These are phyloP conservation scores for Hephaestus fuliginosus DNA, from an alignment of 2,797 vertebrate species.

Conservation along the genomic window DNA sequence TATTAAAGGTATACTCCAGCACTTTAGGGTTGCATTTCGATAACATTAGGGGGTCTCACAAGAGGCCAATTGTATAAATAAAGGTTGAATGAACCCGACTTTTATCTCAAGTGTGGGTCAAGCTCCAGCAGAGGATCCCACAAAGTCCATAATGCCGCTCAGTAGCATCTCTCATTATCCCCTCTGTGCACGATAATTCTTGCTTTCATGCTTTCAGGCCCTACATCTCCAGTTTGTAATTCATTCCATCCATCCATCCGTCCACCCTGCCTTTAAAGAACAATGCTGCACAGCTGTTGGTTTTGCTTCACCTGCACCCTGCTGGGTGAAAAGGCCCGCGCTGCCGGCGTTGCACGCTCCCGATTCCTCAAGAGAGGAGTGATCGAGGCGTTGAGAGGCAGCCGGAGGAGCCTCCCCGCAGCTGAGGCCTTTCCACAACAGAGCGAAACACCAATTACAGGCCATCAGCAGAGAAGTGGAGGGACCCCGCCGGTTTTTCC, in stretches of 20 bases:
- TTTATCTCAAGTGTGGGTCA: background rate
- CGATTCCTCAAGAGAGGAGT: slow-evolving; percentile 43
- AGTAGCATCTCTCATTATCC: background rate
- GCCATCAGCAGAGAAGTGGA: slow-evolving; percentile 56
- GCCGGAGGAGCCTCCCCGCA: slow-evolving; percentile 51
- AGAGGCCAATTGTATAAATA: background rate
- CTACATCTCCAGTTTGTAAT: background rate
- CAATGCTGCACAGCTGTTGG: background rate
- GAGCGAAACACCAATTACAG: slow-evolving; percentile 69
- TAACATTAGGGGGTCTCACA: background rate
- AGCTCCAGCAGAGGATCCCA: background rate
- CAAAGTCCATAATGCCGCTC: background rate
- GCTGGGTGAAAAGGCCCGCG: slow-evolving; percentile 25
- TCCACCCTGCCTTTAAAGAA: background rate
- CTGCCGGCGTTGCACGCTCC: slow-evolving; percentile 20
- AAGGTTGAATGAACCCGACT: background rate
- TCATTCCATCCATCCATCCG: background rate
- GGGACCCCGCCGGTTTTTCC: slow-evolving; percentile 34
- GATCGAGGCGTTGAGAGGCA: slow-evolving; percentile 54
- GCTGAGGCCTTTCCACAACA: slow-evolving; percentile 55
- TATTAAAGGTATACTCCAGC: background rate
- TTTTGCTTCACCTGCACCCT: slow-evolving; percentile 9
- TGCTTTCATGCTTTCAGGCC: background rate
- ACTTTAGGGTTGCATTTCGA: too few species aligned
- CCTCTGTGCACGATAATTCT: background rate